Base-by-base conservation (phyloP, 2,888 invertebrate genomes). In the Mystacides longicornis region DNA sequence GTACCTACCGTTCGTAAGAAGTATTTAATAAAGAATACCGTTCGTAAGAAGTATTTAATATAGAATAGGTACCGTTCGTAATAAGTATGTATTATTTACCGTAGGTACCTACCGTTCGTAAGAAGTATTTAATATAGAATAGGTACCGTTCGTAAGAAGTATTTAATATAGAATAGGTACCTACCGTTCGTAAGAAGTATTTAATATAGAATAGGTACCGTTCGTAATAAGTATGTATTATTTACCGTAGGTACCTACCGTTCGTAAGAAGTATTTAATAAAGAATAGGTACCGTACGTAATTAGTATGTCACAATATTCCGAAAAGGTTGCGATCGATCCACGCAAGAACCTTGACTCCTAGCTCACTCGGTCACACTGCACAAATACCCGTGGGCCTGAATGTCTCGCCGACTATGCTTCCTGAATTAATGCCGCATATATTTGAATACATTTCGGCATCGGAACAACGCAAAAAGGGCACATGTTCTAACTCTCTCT, bases 401-500 rank as follows among this genome's bases (percentile, higher is more conserved):
- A 71, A 55, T 75, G 60, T 54, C 60, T 56, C 71, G 62, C 55
- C 60, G 75, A 75, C 75, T 75, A 77, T 77, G 77, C 77, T 73
- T 73, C 67, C 76, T 76, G 77, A 77, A 77, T 77, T 77, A 77
- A 77, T 77, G 77, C 75, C 75, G 77, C 77, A 77, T 77, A 77
- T 72, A 77, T 77, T 77, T 77, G 77, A 77, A 77, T 77, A 71
- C 68, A 71, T 70, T 70, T 70, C 64, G 50, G 53, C 49, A 54
- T 69, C 56, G 48, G 48, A 48, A 21, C 48, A 48, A 48, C 48
- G 48, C 48, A 48, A 22, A 48, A 48, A 48, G 48, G 23, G 48
- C 48, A 23, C 21, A 45, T 21, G 20, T 37, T 37, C 37, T 37
- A 37, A 14, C n/a, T 14, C 16, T 37, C 37, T 37, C 37, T 37